Conservation (phyloP, 2,113 vertebrate genomes). For the Megalops atlanticus region DNA sequence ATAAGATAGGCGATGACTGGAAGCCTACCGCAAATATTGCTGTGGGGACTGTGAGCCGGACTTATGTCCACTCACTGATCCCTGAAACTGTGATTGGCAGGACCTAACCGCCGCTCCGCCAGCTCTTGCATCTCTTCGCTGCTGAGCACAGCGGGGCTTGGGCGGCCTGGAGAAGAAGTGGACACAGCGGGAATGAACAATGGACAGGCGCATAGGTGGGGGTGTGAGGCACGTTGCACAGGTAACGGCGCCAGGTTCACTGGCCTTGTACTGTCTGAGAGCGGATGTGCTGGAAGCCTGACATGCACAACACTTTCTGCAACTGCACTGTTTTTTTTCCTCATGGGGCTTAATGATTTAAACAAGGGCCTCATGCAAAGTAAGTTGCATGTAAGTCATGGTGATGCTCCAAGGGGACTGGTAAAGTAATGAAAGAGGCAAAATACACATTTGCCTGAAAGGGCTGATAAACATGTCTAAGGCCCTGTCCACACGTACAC, state of each 20-base stretch:
- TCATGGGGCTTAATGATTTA: neutral
- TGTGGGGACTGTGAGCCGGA: neutral
- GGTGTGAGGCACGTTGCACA: neutral
- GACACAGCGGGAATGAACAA: slow-evolving; percentile 1
- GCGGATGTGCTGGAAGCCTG: neutral
- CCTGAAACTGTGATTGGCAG: slow-evolving; percentile 1
- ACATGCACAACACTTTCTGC: neutral
- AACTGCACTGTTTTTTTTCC: no score
- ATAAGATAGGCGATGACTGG: neutral
- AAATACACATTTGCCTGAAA: no score
- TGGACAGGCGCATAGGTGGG: neutral
- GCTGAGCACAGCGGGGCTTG: slow-evolving; percentile 13
- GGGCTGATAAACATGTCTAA: no score
- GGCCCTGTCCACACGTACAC: no score
- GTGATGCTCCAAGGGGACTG: no score
- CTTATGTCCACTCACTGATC: neutral
- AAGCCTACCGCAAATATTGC: neutral
- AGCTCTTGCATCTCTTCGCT: neutral
- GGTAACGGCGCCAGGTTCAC: neutral
- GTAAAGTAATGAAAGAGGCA: neutral
- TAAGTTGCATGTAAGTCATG: no score
- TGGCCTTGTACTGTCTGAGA: neutral
- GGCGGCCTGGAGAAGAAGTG: slow-evolving; percentile 13
- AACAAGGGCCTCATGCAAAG: no score
- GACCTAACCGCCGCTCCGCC: neutral